Evolutionary conservation across 2,888 invertebrate species (phyloP).

Genomic region (Amorpha juglandis): DNA sequence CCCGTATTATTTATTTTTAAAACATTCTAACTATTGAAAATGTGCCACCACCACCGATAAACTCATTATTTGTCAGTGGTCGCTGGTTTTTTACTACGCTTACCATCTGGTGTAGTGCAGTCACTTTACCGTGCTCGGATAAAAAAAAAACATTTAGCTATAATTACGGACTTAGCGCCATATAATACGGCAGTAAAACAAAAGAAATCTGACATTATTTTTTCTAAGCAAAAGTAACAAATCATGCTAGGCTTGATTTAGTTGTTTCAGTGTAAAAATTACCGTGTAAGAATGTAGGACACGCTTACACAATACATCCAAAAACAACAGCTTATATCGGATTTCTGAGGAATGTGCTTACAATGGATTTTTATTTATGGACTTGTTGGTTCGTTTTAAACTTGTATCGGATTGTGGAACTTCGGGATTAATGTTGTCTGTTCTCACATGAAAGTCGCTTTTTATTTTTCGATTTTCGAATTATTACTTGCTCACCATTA

Average conservation of each 20-base stretch:
- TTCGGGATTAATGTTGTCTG: background rate
- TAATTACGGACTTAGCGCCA: too few relatives aligned
- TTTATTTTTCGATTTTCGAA: too few relatives aligned
- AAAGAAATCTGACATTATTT: background rate
- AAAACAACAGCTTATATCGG: slow-evolving; percentile 13
- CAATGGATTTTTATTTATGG: slow-evolving; percentile 7
- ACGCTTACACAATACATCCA: slow-evolving; percentile 20
- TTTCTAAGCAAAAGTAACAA: background rate
- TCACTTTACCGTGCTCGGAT: too few relatives aligned
- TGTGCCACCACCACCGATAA: too few relatives aligned
- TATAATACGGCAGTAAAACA: too few relatives aligned
- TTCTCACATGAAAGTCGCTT: background rate
- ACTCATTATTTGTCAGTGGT: too few relatives aligned
- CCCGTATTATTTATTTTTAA: too few relatives aligned
- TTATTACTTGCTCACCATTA: too few relatives aligned
- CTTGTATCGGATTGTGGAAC: slow-evolving; percentile 3
- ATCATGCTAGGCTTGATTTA: background rate
- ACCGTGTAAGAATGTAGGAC: slow-evolving; percentile 5
- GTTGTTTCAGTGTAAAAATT: background rate
- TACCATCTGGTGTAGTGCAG: too few relatives aligned
- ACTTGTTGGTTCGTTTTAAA: background rate
- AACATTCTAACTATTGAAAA: too few relatives aligned
- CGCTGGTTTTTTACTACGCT: too few relatives aligned
- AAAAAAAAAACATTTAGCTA: too few relatives aligned
- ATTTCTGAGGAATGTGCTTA: slow-evolving; percentile 8